Conservation (phyloP, 2,113 vertebrate species). For the Brachypteracias leptosomus region DNA sequence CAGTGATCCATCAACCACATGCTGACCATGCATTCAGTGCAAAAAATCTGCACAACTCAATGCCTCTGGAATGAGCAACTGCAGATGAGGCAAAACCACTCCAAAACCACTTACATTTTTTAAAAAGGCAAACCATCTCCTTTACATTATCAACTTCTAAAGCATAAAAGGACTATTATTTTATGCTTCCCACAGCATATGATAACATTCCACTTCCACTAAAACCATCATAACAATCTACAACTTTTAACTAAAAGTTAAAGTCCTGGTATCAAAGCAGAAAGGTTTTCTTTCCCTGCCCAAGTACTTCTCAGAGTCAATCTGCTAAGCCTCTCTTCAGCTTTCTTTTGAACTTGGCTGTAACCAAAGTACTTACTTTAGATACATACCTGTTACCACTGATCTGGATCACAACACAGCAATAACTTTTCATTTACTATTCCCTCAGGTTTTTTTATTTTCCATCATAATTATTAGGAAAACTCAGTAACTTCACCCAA, state of each 20-base stretch:
- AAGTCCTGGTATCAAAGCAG: background rate
- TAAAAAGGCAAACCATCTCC: background rate
- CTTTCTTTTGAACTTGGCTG: background rate
- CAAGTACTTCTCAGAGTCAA: background rate
- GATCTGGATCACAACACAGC: background rate
- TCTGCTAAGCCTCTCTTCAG: background rate
- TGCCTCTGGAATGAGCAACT: background rate
- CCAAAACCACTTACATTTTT: background rate
- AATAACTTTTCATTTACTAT: background rate
- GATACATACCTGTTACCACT: background rate
- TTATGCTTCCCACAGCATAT: background rate
- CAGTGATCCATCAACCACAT: background rate
- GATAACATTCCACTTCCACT: background rate
- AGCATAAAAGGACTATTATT: background rate
- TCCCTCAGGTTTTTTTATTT: background rate
- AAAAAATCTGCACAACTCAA: background rate
- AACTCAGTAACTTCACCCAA: background rate
- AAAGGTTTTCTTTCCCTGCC: rapidly evolving
- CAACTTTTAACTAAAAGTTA: background rate
- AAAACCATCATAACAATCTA: background rate
- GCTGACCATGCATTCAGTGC: background rate
- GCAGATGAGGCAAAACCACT: background rate
- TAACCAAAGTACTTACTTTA: background rate
- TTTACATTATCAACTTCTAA: background rate
- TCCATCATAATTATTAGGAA: background rate